Conservation (phyloP, 2,113 vertebrate species). For the Sylvicapra grimmia region DNA sequence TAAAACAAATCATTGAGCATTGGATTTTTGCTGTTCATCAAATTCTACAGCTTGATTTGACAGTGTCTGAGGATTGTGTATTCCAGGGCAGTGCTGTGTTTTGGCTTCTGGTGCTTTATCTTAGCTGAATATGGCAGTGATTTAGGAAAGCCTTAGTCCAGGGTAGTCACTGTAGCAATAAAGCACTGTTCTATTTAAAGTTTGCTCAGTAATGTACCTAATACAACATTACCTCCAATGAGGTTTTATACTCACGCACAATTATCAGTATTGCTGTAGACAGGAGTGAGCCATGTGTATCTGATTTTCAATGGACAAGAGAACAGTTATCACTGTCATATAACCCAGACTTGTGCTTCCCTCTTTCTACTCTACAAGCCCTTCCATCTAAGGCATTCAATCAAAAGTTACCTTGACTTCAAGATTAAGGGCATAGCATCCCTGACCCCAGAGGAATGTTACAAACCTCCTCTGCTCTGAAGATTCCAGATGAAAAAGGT, state of each 20-base stretch:
- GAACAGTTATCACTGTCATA: background rate
- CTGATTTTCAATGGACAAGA: background rate
- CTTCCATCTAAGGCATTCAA: background rate
- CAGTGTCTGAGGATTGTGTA: background rate
- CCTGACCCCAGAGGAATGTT: background rate
- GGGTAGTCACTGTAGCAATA: background rate
- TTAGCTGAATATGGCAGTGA: conserved; percentile 3
- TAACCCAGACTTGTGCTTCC: background rate
- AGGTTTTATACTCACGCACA: background rate
- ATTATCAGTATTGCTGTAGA: background rate
- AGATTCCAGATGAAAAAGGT: background rate
- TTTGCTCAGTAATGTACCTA: background rate
- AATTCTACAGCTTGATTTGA: conserved; percentile 20
- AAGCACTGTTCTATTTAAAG: background rate
- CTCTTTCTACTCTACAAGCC: background rate
- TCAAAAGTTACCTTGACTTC: background rate
- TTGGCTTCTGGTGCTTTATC: conserved; percentile 31
- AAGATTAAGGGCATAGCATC: background rate
- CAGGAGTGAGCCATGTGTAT: background rate
- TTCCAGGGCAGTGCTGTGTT: background rate
- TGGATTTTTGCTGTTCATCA: conserved; percentile 37
- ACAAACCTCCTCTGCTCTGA: background rate
- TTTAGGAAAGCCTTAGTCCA: conserved; percentile 8
- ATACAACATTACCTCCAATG: background rate
- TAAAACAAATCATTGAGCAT: background rate